These are phyloP conservation scores for Furcifer pardalis DNA, from an alignment of 2,797 vertebrate species.

Conservation along the genomic window DNA sequence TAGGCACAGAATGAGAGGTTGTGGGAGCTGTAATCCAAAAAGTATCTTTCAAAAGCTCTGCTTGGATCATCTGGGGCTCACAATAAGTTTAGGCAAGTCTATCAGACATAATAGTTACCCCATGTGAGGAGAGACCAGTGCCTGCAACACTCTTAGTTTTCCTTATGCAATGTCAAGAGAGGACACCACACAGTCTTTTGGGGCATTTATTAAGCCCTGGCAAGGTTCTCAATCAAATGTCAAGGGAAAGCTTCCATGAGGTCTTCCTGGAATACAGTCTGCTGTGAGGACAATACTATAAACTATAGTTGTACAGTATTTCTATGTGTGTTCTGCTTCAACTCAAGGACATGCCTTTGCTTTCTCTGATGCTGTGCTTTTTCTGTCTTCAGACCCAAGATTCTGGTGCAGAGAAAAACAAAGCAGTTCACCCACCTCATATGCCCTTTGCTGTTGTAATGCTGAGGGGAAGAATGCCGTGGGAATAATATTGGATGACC, in stretches of 20 bases:
- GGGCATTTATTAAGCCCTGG: background rate
- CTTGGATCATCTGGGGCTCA: background rate
- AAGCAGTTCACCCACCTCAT: background rate
- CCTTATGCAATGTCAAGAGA: background rate
- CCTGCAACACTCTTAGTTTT: background rate
- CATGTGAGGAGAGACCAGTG: background rate
- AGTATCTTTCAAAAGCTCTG: too few species aligned
- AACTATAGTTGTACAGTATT: background rate
- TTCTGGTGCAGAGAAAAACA: too few species aligned
- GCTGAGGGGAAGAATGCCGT: background rate
- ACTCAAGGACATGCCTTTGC: background rate
- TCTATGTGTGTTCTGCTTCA: background rate
- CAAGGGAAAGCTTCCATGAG: background rate
- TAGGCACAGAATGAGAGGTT: too few species aligned
- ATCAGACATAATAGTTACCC: background rate
- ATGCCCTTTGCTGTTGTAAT: background rate
- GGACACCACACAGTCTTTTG: background rate
- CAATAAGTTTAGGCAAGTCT: background rate
- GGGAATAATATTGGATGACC: background rate
- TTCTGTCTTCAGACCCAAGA: background rate
- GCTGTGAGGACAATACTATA: background rate
- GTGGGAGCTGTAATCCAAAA: too few species aligned
- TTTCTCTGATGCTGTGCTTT: background rate
- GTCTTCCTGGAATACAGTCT: background rate
- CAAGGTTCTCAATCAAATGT: background rate